phyloP scores from a whole-genome alignment of 2,113 vertebrate species.

The Elaphurus davidianus region DNA sequence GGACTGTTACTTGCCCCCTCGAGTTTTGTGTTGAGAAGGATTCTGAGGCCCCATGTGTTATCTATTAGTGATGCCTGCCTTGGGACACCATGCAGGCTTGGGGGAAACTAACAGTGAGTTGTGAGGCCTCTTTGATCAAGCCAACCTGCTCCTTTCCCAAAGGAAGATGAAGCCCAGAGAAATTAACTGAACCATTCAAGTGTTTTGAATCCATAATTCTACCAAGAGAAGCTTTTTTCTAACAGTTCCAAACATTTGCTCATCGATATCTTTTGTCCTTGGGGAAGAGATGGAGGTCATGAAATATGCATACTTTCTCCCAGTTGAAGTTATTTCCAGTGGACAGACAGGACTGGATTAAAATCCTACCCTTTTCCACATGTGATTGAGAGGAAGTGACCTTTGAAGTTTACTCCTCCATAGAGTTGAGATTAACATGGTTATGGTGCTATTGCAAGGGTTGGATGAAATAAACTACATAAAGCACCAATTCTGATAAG shows the following conservation, averaged over 20 bases:
- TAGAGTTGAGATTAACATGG: background rate
- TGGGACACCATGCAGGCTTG: background rate
- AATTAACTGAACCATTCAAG: background rate
- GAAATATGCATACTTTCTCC: background rate
- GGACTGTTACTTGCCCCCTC: background rate
- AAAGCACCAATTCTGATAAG: background rate
- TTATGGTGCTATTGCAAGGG: rapidly evolving
- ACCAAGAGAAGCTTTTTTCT: background rate
- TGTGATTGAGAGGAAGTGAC: background rate
- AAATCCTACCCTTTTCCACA: background rate
- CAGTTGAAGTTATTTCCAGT: background rate
- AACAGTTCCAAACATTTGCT: conserved; percentile 8
- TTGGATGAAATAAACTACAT: background rate
- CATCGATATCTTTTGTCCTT: background rate
- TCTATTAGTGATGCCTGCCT: background rate
- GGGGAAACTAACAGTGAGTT: background rate
- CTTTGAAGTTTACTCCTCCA: background rate
- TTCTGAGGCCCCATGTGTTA: background rate
- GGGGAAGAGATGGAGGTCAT: background rate
- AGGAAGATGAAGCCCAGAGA: background rate
- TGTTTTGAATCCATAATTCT: background rate
- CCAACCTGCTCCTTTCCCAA: background rate
- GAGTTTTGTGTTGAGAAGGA: background rate
- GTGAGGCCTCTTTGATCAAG: conserved; percentile 1
- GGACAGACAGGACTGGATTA: background rate